phyloP scores from a whole-genome alignment of 2,888 invertebrate genomes.

The Lochmaea capreae region DNA sequence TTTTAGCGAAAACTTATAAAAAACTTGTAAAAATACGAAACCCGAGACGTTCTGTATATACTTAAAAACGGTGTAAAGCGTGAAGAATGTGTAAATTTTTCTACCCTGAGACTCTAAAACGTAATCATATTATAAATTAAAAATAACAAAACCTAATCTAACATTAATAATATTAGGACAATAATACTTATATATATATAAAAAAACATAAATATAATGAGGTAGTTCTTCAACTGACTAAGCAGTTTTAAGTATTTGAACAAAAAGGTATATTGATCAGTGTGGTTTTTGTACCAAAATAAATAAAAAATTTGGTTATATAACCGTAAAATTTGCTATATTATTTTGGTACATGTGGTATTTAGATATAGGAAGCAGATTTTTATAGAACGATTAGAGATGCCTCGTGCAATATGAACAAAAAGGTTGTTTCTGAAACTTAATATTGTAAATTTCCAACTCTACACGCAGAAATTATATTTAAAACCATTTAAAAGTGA shows the following conservation, averaged over 20 bases:
- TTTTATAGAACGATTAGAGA: neutral
- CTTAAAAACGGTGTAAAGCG: conserved; percentile 30
- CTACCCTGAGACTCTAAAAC: conserved; percentile 57
- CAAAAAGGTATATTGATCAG: conserved; percentile 41
- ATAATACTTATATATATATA: conserved; percentile 53
- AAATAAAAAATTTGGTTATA: neutral
- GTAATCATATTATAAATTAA: conserved; percentile 52
- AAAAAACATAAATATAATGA: conserved; percentile 57
- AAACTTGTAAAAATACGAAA: neutral
- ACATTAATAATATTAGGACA: conserved; percentile 56
- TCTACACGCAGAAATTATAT: too few species aligned
- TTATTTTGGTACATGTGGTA: neutral
- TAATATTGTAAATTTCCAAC: too few species aligned
- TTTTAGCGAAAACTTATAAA: conserved; percentile 27
- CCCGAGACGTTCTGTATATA: neutral
- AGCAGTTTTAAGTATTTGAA: conserved; percentile 57
- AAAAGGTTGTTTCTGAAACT: too few species aligned
- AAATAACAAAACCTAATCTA: conserved; percentile 47
- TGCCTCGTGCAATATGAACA: neutral
- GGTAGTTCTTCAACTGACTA: conserved; percentile 59
- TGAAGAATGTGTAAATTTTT: conserved; percentile 39
- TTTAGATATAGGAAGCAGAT: neutral
- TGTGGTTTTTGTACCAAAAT: conserved; percentile 18
- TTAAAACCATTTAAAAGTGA: too few species aligned
- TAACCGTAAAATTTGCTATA: neutral